Base-by-base conservation (phyloP, 2,113 vertebrate genomes). In the Elephantulus edwardii region DNA sequence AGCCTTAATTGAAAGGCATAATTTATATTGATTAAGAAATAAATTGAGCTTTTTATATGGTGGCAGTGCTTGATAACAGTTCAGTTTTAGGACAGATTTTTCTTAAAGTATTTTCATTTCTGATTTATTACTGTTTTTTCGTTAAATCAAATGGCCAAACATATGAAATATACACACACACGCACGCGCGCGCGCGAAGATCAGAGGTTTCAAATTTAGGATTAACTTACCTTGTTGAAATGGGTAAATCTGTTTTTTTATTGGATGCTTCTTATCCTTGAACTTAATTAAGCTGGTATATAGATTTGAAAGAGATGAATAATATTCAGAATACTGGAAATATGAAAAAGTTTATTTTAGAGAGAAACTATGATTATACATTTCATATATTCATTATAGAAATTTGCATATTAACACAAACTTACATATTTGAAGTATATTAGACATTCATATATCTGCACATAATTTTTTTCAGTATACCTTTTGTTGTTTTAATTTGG, bases 231-330 rank as follows among this genome's bases (percentile, higher is more conserved):
- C 58, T 26, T 60, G 16, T 83, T 91, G 74, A 75, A 92, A 74
- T 44, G 80, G 38, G 8, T 89, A 54, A 30, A 44, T 72, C 28
- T 72, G 13, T 44, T 44, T 40, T 42, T 26, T 46, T 26, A 72
- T 17, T 72, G 14, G 13, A 72, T 72, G 16, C 14, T 72, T 14
- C 6, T 72, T 46, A 40, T 3, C 12, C 26, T 72, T 46, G 46
- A 6, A 89, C 42, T 60, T 72, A 83, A 1, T 60, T 72, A 83
- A 1, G 5, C 9, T 88, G 70, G 26, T 77, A 54, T 72, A 74
- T 68, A 92, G 38, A 16, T 93, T 77, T 77, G 30, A 94, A 52
- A 48, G 60, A 40, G 70, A 83, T 81, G 33, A 72, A 50, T 68
- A 9, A 22, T 74, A 40, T 22, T 33, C 8, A 76, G 38, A 68